Evolutionary conservation across 2,888 invertebrate genomes (phyloP).

Genomic region (Liposcelis brunnea): DNA sequence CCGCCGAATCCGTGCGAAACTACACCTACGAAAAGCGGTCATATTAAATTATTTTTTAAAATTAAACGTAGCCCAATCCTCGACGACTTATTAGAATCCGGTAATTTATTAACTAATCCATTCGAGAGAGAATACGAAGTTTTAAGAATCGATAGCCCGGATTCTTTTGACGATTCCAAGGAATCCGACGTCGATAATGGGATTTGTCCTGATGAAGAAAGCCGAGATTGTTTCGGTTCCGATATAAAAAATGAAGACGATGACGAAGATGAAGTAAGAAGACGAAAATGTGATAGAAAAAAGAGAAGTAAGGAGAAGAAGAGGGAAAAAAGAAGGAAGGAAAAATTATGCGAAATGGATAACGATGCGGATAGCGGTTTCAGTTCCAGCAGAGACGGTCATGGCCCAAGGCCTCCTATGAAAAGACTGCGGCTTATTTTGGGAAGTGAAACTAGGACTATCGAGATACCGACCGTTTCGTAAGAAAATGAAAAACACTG

Average conservation of each 20-base stretch:
- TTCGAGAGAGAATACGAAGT: slow-evolving; percentile 70
- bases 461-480: slow-evolving; percentile 47
- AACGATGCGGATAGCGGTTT: slow-evolving; percentile 10
- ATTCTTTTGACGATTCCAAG: too few species aligned
- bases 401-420: slow-evolving; percentile 45
- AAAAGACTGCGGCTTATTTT: slow-evolving; percentile 74
- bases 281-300: slow-evolving; percentile 42
- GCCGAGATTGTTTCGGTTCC: slow-evolving; percentile 22
- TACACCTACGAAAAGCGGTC: slow-evolving; percentile 22
- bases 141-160: slow-evolving; percentile 35
- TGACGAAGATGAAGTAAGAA: slow-evolving; percentile 25
- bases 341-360: slow-evolving; percentile 20
- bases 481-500: neutral
- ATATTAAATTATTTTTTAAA: slow-evolving; percentile 58
- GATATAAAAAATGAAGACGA: slow-evolving; percentile 24
- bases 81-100: slow-evolving; percentile 71
- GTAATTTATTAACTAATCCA: slow-evolving; percentile 47
- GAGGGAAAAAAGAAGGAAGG: slow-evolving; percentile 8
- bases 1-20: neutral
- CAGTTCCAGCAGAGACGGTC: slow-evolving; percentile 4
- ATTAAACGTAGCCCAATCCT: slow-evolving; percentile 76
- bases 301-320: slow-evolving; percentile 22
- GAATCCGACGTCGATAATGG: slow-evolving; percentile 10
- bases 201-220: slow-evolving; percentile 32
- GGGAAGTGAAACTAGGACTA: slow-evolving; percentile 76